phyloP scores from a whole-genome alignment of 2,797 vertebrate genomes.

The Manis pentadactyla region DNA sequence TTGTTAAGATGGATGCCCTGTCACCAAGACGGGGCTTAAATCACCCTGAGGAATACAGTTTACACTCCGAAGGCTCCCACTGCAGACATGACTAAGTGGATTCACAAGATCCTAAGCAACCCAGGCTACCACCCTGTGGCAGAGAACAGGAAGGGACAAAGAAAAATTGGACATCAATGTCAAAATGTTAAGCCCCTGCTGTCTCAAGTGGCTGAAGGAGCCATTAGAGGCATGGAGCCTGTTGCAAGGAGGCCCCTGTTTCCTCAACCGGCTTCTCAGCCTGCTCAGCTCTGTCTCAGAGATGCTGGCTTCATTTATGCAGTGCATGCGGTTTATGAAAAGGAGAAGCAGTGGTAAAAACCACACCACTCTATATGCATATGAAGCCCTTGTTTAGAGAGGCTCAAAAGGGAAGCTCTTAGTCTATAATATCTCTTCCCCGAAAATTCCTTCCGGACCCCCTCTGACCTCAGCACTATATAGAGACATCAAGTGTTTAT shows the following conservation, averaged over 20 bases:
- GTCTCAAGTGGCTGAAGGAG: not conserved
- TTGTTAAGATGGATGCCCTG: not conserved
- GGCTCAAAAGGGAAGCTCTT: not conserved
- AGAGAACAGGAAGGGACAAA: not conserved
- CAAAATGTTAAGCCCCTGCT: not conserved
- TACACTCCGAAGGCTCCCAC: not conserved
- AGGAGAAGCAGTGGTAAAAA: not conserved
- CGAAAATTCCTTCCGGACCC: slow-evolving; percentile 12
- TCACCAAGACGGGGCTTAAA: not conserved
- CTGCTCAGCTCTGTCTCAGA: not conserved
- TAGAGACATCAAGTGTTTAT: not conserved
- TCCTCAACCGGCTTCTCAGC: not conserved
- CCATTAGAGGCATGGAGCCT: not conserved
- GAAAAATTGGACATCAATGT: not conserved
- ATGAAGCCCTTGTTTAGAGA: slow-evolving; percentile 48
- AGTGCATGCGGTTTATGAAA: not conserved
- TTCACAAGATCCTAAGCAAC: not conserved
- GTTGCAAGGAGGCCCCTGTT: accelerated
- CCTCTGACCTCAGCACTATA: not conserved
- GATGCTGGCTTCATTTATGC: not conserved
- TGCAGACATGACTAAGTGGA: not conserved
- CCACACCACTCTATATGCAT: slow-evolving; percentile 22
- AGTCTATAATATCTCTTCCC: slow-evolving; percentile 13
- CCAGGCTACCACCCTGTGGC: not conserved
- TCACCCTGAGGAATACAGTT: not conserved